Evolutionary conservation across 1,140 invertebrate genomes (phyloP).

Genomic region (Pantala flavescens): DNA sequence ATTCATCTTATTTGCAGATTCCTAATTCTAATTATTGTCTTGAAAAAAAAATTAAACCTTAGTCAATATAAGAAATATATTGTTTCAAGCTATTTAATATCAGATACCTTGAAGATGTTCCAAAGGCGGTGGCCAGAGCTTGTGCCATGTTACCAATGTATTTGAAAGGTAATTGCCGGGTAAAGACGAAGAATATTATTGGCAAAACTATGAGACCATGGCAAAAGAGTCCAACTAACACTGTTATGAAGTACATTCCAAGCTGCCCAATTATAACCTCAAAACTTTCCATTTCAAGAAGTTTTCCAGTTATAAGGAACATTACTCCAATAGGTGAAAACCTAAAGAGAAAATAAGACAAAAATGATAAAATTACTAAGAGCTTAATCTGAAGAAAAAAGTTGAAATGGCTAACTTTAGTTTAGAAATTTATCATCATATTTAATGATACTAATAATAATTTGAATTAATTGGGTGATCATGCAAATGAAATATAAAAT

Average conservation of each 20-base stretch:
- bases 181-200: slow-evolving; percentile 66
- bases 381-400: background rate
- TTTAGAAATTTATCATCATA: slow-evolving; percentile 12
- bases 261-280: slow-evolving; percentile 69
- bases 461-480: no score
- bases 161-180: slow-evolving; percentile 65
- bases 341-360: slow-evolving; percentile 41
- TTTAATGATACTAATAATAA: no score
- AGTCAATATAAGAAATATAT: no score
- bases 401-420: slow-evolving; percentile 12
- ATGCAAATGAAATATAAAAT: no score
- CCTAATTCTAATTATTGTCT: no score
- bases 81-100: no score
- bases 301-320: slow-evolving; percentile 81
- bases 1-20: no score
- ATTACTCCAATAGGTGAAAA: slow-evolving; percentile 84
- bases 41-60: no score
- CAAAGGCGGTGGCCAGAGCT: slow-evolving; percentile 81
- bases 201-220: slow-evolving; percentile 85
- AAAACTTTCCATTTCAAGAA: slow-evolving; percentile 78
- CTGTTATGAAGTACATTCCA: slow-evolving; percentile 85
- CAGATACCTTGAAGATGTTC: slow-evolving; percentile 77
- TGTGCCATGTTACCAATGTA: slow-evolving; percentile 76
- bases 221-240: slow-evolving; percentile 74
- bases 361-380: background rate